Base-by-base conservation (phyloP, 1,140 invertebrate genomes). In the Sarcophaga bullata region DNA sequence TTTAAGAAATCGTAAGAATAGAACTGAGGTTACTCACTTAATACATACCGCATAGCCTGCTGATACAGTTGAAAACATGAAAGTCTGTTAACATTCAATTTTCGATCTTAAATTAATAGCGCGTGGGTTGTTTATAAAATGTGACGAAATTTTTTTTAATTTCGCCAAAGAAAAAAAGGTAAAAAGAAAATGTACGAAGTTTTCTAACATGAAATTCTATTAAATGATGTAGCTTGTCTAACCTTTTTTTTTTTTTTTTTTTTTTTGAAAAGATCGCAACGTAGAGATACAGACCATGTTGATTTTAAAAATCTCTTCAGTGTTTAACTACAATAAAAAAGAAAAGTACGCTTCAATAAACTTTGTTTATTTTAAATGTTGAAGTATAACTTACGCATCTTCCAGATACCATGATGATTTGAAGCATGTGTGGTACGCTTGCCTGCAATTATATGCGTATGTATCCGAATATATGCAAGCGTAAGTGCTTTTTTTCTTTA, bases 381-480 rank as follows among this genome's bases (percentile, higher is more conserved):
- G 50, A 78, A 78, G 17, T 48, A 52, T 50, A 78, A 78, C 48
- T 78, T 78, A 78, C 75, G 75, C 75, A 78, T 78, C n/a, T 78
- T 78, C 13, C n/a, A 25, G 17, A 72, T 72, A 25, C 8, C 6
- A 10, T 7, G 15, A 68, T 17, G 58, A 68, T n/a, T 7, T 7
- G 58, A 68, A 72, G 52, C 52, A 15, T 11, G 52, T 15, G 52
- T 11, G 52, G 10, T 10, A n/a, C n/a, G 54, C 15, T 37, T 58
- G 13, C n/a, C 54, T 58, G 54, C 54, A 58, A 58, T 58, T 58
- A 58, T 58, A 58, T 58, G 54, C 54, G 54, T 58, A n/a, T 58
- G 13, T 58, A 58, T n/a, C 15, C 13, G 25, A 37, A 37, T 58
- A 7, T 13, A n/a, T 58, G 13, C n/a, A 6, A 58, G 6, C 17